These are phyloP conservation scores for Bemisia tabaci DNA, from an alignment of 1,140 invertebrate genomes.

Conservation along the genomic window DNA sequence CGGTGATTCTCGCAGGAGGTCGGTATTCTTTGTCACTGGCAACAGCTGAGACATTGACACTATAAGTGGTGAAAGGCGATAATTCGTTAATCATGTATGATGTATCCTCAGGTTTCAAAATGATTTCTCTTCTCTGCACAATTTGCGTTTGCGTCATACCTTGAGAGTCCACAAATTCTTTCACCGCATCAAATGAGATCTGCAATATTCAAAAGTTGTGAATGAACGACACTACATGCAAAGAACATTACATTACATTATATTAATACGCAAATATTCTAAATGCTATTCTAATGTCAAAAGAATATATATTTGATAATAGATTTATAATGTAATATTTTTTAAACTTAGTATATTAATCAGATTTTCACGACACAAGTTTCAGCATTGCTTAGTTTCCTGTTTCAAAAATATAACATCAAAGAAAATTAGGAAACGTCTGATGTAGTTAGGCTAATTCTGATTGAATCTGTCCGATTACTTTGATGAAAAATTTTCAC, in stretches of 20 bases:
- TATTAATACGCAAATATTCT: no score
- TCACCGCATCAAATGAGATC: conserved; percentile 83
- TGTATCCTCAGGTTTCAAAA: conserved; percentile 50
- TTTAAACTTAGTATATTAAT: no score
- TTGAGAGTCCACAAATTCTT: conserved; percentile 88
- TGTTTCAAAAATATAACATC: no score
- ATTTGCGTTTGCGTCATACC: conserved; percentile 78
- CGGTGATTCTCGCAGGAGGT: conserved; percentile 84
- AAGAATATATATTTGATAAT: not conserved
- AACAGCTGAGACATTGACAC: conserved; percentile 83
- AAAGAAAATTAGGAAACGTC: no score
- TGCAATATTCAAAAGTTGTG: no score
- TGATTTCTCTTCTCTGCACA: conserved; percentile 56
- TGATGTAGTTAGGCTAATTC: no score
- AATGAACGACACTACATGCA: no score
- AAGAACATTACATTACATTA: no score
- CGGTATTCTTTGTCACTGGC: conserved; percentile 68
- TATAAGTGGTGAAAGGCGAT: conserved; percentile 87
- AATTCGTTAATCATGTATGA: conserved; percentile 69
- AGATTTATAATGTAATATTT: not conserved
- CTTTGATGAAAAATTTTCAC: no score
- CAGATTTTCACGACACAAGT: no score
- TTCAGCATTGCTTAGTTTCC: no score
- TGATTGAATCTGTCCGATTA: no score
- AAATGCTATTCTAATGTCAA: not conserved